Conservation (phyloP, 2,797 vertebrate species). For the Falco columbarius region DNA sequence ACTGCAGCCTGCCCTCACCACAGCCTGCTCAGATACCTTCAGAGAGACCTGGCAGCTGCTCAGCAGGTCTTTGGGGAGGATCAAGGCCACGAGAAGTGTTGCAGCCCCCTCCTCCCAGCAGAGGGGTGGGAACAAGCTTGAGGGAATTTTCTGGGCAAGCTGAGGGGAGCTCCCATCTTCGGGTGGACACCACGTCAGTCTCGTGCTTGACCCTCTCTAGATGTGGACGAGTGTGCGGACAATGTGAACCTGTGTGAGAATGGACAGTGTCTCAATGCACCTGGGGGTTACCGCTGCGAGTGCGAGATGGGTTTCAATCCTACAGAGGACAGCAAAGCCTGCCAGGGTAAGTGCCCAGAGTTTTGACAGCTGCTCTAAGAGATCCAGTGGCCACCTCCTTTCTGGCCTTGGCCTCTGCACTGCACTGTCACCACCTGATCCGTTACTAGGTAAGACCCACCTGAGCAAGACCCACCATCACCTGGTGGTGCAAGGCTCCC, state of each 20-base stretch:
- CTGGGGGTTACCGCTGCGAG: slow-evolving; percentile 91
- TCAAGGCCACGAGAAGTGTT: neutral
- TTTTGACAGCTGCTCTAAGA: neutral
- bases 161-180: neutral
- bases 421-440: neutral
- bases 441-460: neutral
- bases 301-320: slow-evolving; percentile 97
- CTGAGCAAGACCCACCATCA: neutral
- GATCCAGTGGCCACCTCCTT: neutral
- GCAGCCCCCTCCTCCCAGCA: neutral
- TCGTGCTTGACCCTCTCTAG: slow-evolving; percentile 59
- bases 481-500: neutral
- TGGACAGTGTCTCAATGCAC: slow-evolving; percentile 92
- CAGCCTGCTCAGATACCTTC: neutral
- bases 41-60: neutral
- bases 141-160: neutral
- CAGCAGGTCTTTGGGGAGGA: neutral
- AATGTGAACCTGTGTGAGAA: slow-evolving; percentile 93
- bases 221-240: slow-evolving; percentile 93
- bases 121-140: neutral
- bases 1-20: neutral
- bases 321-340: slow-evolving; percentile 89
- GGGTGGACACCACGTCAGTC: too few relatives aligned
- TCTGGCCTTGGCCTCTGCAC: neutral
- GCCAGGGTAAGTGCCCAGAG: slow-evolving; percentile 82